Conservation (phyloP, 2,888 invertebrate species). For the Drosophila mimetica region DNA sequence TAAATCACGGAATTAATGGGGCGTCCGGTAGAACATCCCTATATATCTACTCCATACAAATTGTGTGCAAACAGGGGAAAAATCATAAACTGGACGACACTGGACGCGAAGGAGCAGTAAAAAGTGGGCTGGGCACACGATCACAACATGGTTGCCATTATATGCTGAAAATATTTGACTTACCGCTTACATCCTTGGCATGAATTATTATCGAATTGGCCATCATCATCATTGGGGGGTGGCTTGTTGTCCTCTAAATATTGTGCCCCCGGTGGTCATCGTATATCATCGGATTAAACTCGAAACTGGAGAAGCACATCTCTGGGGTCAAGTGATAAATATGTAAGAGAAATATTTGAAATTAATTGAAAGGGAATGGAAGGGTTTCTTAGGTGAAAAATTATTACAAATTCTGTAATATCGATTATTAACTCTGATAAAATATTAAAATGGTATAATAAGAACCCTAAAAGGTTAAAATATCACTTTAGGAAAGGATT, state of each 20-base stretch:
- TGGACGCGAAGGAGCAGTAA: neutral
- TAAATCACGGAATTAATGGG: conserved; percentile 82
- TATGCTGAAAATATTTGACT: conserved; percentile 80
- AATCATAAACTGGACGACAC: neutral
- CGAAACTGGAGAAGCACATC: conserved; percentile 6
- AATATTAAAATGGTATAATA: too few relatives aligned
- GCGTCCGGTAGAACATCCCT: conserved; percentile 47
- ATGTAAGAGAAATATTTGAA: conserved; percentile 3
- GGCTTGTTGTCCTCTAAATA: conserved; percentile 22
- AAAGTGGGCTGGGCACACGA: conserved; percentile 76
- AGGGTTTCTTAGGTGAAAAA: too few relatives aligned
- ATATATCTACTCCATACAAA: conserved; percentile 40
- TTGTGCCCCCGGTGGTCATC: conserved; percentile 26
- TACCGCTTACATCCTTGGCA: conserved; percentile 68
- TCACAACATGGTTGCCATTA: conserved; percentile 79
- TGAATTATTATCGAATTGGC: conserved; percentile 74
- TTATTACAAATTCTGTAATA: too few relatives aligned
- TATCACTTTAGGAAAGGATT: too few relatives aligned
- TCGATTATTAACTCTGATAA: too few relatives aligned
- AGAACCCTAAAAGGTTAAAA: too few relatives aligned
- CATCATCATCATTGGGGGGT: conserved; percentile 15
- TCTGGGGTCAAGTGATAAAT: conserved; percentile 24
- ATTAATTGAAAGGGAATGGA: conserved; percentile 5
- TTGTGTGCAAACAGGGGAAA: conserved; percentile 47
- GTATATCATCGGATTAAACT: conserved; percentile 34